Conservation (phyloP, 1,140 invertebrate genomes). For the Drosophila auraria region DNA sequence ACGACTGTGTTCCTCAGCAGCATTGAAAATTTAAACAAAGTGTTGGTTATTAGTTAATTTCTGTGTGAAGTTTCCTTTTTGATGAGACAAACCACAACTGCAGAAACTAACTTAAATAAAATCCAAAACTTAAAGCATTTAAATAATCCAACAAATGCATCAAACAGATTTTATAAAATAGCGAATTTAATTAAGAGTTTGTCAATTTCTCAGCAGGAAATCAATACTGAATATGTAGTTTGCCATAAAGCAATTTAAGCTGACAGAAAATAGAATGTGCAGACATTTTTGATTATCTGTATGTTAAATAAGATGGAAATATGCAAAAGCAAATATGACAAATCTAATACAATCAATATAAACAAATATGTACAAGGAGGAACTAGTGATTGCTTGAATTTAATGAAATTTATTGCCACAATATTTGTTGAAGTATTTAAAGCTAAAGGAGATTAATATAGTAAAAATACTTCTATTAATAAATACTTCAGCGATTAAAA, state of each 20-base stretch:
- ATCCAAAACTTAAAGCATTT: slow-evolving; percentile 1
- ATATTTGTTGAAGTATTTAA: too few species aligned
- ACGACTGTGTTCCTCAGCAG: background rate
- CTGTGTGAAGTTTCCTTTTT: too few species aligned
- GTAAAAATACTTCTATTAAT: too few species aligned
- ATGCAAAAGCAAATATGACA: background rate
- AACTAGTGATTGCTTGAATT: background rate
- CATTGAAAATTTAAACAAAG: background rate
- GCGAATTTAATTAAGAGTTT: slow-evolving; percentile 10
- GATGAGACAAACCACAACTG: background rate
- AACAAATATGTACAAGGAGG: background rate
- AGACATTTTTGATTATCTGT: background rate
- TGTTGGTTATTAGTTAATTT: background rate
- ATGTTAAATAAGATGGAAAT: background rate
- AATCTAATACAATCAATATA: background rate
- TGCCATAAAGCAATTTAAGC: slow-evolving; percentile 6
- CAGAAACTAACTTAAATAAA: background rate
- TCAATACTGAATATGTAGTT: slow-evolving; percentile 5
- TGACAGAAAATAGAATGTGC: slow-evolving; percentile 7
- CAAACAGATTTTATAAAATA: slow-evolving; percentile 3
- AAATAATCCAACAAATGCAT: background rate
- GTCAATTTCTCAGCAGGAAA: background rate
- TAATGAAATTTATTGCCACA: too few species aligned
- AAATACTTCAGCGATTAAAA: too few species aligned
- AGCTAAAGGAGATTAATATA: too few species aligned